Evolutionary conservation across 2,113 vertebrate genomes (phyloP), one percentile per base, ranked within the genome.

Genomic region (Leucosticte australis): DNA sequence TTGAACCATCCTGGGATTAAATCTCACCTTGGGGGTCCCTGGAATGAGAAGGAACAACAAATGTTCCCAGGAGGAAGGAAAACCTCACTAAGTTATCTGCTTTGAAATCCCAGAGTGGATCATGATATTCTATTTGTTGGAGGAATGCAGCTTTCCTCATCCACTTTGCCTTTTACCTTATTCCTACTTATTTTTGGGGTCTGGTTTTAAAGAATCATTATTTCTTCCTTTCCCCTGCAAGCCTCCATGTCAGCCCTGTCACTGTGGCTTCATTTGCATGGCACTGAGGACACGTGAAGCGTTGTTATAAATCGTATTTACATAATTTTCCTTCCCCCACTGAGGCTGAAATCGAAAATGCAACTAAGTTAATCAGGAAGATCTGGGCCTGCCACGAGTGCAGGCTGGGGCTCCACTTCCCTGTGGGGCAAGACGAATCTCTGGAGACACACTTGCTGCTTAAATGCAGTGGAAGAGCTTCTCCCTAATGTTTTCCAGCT

Each of bases 401-500:
- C 3, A 3, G 73, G 68, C 76, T 87, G 3, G 11, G 41, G 75
- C 57, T 79, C 33, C 23, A 2, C 1, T 0, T 85, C 71, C 67
- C 91, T 13, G 22, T 0, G 4, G 89, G 89, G 57, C n/a, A 15
- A 13, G 1, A 14, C 19, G 27, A 71, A 55, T 0, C 1, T 27
- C 80, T 62, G 68, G 90, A 84, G 90, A 89, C 78, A 52, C 15
- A 1, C 56, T 65, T 3, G 2, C 41, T 76, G 60, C 55, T 44
- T 50, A 47, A 27, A 67, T 64, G 80, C 2, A 1, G 28, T 4
- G 0, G 30, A 87, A 30, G 8, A 94, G 53, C 60, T 77, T 91
- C 67, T 69, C 90, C 89, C 94, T 65, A 26, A 69, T 14, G 87
- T 24, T 86, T 91, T 73, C 63, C 82, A 92, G 47, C 47, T 90